phyloP scores from a whole-genome alignment of 2,888 invertebrate genomes.

The Alcis repandata region DNA sequence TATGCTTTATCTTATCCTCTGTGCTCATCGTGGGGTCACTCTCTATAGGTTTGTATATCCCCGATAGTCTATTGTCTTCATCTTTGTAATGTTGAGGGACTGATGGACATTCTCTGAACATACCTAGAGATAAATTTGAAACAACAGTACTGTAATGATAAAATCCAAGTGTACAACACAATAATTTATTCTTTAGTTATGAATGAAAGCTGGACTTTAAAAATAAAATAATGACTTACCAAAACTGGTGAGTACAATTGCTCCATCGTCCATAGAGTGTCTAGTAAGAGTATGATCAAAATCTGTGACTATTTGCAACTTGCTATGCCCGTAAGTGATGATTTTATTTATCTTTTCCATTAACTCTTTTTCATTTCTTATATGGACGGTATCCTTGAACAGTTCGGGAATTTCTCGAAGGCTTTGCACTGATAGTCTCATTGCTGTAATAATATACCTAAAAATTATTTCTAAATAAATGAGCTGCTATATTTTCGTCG shows the following conservation, averaged over 20 bases:
- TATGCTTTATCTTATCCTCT: constrained; percentile 91
- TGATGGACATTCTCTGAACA: constrained; percentile 91
- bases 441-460: constrained; percentile 45
- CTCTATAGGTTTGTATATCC: constrained; percentile 94
- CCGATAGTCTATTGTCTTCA: constrained; percentile 86
- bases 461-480: neutral
- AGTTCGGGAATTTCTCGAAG: constrained; percentile 71
- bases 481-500: neutral
- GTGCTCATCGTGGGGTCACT: constrained; percentile 90
- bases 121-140: constrained; percentile 80
- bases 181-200: neutral
- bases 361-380: constrained; percentile 66
- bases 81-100: constrained; percentile 88
- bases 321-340: constrained; percentile 78
- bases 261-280: constrained; percentile 90
- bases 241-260: constrained; percentile 92
- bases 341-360: constrained; percentile 76
- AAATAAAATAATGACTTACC: constrained; percentile 79
- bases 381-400: constrained; percentile 64
- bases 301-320: constrained; percentile 94
- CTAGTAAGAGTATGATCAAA: constrained; percentile 96
- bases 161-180: too few relatives aligned
- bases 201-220: neutral
- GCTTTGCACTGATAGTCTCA: constrained; percentile 65
- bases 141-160: neutral